Evolutionary conservation across 2,888 invertebrate species (phyloP), one percentile per base, ranked within the genome.

Genomic region (Caenorhabditis panamensis): DNA sequence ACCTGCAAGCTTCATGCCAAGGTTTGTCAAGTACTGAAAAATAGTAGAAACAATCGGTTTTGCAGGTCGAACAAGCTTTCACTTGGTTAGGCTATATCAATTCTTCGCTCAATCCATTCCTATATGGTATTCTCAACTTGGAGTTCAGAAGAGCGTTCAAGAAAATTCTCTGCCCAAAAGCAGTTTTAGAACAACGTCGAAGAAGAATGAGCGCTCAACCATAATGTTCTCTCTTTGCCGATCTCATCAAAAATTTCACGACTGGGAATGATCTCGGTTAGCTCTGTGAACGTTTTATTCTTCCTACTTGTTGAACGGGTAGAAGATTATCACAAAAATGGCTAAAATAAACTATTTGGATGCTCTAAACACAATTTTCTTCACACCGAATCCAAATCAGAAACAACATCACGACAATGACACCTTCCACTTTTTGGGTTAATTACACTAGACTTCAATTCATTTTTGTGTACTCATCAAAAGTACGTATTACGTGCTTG

Each of bases 51-150:
- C 24, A 56, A 24, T 49, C 16, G 13, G 47, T 59, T n/a, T 78
- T 85, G 24, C 66, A 90, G 89, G 89, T 90, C 4, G 83, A 87
- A 36, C 90, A 90, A 80, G 90, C 90, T 8, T 90, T 90, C 79
- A 88, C 88, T 5, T 90, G 90, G 90, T 82, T 90, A 4, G 90
- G 90, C n/a, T 89, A 89, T 76, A 89, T 89, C 59, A 89, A 89
- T 62, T 89, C 89, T 8, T 89, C 89, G 8, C 81, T 90, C 24
- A 90, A 90, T 56, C 90, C 90, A 4, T 89, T 90, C 61, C 77
- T 90, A 6, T 90, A 90, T 73, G 91, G 90, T 8, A 90, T 91
- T 77, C 83, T 90, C 47, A 90, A 91, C 64, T 66, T 91, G 61
- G 91, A 91, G 73, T 91, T 91, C 56, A 87, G 91, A 58, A 63